A percentile compares a stretch with the other conserved stretches of the same genome.
These are phyloP conservation scores for Sebastes hubbsi DNA, from an alignment of 2,797 vertebrate species.

Conservation along the genomic window DNA sequence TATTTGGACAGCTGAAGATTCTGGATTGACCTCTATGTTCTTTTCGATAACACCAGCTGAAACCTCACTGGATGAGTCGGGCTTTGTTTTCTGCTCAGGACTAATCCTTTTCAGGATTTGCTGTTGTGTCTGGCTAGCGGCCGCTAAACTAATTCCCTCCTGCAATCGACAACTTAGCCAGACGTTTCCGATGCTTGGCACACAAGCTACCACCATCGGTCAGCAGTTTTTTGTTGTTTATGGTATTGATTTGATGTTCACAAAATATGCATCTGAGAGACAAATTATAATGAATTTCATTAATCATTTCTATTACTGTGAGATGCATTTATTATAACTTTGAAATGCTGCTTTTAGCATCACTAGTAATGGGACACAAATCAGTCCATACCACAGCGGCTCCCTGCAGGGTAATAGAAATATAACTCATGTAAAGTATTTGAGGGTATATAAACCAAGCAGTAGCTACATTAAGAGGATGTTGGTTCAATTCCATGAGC, in stretches of 20 bases:
- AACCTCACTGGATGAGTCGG: background rate
- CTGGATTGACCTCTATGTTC: background rate
- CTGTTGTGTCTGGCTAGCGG: background rate
- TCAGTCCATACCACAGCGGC: no score
- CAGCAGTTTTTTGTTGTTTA: background rate
- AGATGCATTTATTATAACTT: background rate
- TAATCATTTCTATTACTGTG: background rate
- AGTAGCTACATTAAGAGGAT: no score
- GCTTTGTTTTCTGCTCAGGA: background rate
- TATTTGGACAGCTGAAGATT: background rate
- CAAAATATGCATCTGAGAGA: background rate
- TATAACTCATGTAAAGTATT: no score
- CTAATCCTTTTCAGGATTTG: constrained; percentile 4
- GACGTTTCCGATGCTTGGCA: background rate
- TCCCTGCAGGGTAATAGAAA: background rate
- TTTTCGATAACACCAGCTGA: no score
- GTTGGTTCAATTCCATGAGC: no score
- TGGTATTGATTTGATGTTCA: background rate
- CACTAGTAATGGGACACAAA: background rate
- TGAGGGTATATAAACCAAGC: no score
- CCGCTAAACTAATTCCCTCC: background rate
- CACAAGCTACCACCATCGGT: background rate
- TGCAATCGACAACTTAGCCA: background rate
- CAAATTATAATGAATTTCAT: background rate
- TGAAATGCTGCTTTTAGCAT: background rate